These are phyloP conservation scores for Catharus fuscescens DNA, from an alignment of 2,113 vertebrate species.

Conservation along the genomic window DNA sequence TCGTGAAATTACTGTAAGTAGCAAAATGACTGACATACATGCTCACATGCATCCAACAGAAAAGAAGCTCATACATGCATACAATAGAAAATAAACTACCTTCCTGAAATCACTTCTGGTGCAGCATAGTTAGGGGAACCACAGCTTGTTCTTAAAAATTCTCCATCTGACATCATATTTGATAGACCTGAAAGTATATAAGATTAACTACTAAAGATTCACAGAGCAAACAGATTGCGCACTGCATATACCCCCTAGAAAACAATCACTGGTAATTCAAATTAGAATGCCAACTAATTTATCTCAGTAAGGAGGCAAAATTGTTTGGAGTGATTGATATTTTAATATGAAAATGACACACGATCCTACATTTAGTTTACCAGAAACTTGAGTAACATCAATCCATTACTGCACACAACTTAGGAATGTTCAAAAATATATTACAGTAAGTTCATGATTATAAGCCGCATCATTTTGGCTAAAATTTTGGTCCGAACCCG, in stretches of 20 bases:
- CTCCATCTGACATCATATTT: conserved; percentile 99
- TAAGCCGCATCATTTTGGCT: too few relatives aligned
- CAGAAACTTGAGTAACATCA: neutral
- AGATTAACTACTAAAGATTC: conserved; percentile 52
- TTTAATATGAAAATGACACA: neutral
- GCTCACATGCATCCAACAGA: conserved; percentile 15
- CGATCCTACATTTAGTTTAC: neutral
- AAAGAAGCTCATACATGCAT: conserved; percentile 18
- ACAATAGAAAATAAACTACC: conserved; percentile 78
- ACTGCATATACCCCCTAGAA: neutral
- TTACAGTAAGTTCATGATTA: too few relatives aligned
- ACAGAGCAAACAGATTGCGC: neutral
- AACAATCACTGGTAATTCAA: neutral
- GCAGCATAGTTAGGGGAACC: conserved; percentile 98
- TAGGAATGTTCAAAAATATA: neutral
- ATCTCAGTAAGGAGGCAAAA: neutral
- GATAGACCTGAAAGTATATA: conserved; percentile 86
- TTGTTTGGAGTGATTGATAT: neutral
- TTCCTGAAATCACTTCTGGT: conserved; percentile 98
- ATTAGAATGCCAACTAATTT: neutral
- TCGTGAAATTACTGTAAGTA: too few relatives aligned
- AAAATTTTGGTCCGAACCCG: too few relatives aligned
- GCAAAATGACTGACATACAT: conserved; percentile 11
- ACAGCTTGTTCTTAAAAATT: conserved; percentile 96
- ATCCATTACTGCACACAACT: neutral